These are phyloP conservation scores for Bradypus variegatus DNA, from an alignment of 2,797 vertebrate species.

Conservation along the genomic window DNA sequence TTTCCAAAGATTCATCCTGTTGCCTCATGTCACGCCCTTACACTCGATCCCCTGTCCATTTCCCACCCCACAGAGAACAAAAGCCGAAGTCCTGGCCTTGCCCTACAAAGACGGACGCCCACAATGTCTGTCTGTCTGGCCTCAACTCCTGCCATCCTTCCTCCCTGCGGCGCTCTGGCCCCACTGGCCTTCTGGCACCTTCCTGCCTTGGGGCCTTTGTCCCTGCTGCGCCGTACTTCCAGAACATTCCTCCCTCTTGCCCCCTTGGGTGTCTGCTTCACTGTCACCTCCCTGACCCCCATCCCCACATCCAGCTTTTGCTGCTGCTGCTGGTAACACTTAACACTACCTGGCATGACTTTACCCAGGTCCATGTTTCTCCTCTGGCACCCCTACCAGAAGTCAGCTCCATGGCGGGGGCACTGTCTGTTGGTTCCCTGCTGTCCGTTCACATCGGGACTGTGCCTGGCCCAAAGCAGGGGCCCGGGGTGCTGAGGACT, in stretches of 20 bases:
- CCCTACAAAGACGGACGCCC: no score
- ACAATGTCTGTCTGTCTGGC: background rate
- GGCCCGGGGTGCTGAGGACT: no score
- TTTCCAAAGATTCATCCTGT: accelerated
- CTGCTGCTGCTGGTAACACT: accelerated
- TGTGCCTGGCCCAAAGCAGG: no score
- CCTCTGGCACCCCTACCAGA: background rate
- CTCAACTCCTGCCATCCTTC: background rate
- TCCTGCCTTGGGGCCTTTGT: background rate
- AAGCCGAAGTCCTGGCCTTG: background rate
- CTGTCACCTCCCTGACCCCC: background rate
- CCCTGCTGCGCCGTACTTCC: background rate
- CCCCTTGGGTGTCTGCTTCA: background rate
- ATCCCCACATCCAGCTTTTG: accelerated
- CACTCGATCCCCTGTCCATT: background rate
- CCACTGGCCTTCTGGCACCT: background rate
- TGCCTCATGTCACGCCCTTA: no score
- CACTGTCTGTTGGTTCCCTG: background rate
- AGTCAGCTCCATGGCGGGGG: background rate
- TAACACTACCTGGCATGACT: accelerated
- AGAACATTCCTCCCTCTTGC: background rate
- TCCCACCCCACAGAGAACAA: background rate
- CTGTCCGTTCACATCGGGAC: no score
- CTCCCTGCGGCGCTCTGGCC: background rate
- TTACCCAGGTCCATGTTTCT: background rate